phyloP scores from a whole-genome alignment of 2,888 invertebrate genomes.

The Nesidiocoris tenuis region DNA sequence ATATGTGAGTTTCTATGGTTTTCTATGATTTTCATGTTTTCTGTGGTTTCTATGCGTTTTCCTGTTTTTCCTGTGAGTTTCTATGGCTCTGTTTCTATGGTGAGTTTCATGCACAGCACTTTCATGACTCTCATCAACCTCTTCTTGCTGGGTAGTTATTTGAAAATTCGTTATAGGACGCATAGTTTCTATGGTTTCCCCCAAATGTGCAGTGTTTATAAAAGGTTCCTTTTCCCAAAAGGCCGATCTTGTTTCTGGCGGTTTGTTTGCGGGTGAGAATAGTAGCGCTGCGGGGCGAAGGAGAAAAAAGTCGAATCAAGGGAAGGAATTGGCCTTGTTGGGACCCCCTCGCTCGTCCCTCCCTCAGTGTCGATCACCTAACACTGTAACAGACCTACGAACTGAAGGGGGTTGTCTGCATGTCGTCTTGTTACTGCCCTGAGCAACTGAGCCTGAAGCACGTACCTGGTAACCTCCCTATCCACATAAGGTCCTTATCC shows the following conservation, averaged over 20 bases:
- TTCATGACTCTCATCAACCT: too few species aligned
- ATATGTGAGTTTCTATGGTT: too few species aligned
- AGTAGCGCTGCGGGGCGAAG: neutral
- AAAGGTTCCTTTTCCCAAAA: neutral
- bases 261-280: neutral
- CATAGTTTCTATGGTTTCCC: too few species aligned
- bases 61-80: too few species aligned
- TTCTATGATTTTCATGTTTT: too few species aligned
- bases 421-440: conserved; percentile 40
- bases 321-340: neutral
- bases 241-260: neutral
- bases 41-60: too few species aligned
- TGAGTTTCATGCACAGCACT: too few species aligned
- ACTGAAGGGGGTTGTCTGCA: conserved; percentile 28
- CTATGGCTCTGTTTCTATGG: too few species aligned
- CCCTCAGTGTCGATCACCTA: neutral
- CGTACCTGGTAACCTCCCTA: conserved; percentile 13
- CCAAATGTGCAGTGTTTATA: neutral
- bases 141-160: too few species aligned
- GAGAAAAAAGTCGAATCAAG: neutral
- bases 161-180: too few species aligned
- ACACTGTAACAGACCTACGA: neutral
- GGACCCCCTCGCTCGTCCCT: neutral
- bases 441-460: conserved; percentile 38
- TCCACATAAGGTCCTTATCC: conserved; percentile 9